phyloP scores from a whole-genome alignment of 1,140 invertebrate species.

The Atta texana region DNA sequence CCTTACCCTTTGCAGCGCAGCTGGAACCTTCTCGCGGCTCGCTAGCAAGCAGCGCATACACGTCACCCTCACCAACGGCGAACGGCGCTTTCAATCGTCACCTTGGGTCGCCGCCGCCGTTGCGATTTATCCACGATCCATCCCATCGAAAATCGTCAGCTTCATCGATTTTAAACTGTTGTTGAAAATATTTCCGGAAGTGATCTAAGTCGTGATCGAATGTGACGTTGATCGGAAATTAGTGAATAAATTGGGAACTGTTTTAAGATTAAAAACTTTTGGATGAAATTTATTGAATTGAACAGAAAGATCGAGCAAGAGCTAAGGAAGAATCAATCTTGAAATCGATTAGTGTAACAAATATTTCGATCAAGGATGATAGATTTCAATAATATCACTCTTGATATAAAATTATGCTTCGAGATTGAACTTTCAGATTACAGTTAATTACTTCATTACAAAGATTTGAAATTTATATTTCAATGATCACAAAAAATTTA shows the following conservation, averaged over 20 bases:
- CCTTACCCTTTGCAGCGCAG: constrained; percentile 68
- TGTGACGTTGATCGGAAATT: constrained; percentile 6
- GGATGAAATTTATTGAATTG: not conserved
- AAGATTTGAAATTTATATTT: not conserved
- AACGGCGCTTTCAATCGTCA: constrained; percentile 68
- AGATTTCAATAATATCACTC: not conserved
- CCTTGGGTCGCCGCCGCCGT: constrained; percentile 57
- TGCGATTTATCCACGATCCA: constrained; percentile 64
- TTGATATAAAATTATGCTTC: not conserved
- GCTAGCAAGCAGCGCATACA: constrained; percentile 73
- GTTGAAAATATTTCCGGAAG: constrained; percentile 8
- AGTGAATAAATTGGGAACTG: constrained; percentile 4
- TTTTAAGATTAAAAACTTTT: not conserved
- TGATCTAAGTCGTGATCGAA: constrained; percentile 33
- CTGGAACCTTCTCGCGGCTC: constrained; percentile 70
- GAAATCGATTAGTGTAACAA: not conserved
- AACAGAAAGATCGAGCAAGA: not conserved
- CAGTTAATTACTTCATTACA: not conserved
- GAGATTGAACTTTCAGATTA: not conserved
- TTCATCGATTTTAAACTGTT: constrained; percentile 17
- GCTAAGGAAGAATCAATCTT: not conserved
- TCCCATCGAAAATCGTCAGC: constrained; percentile 44
- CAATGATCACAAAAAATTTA: constrained; percentile 10
- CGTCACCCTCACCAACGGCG: constrained; percentile 70
- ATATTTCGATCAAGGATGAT: not conserved